Conservation (phyloP, 2,888 invertebrate species). For the Ellobium chinense region DNA sequence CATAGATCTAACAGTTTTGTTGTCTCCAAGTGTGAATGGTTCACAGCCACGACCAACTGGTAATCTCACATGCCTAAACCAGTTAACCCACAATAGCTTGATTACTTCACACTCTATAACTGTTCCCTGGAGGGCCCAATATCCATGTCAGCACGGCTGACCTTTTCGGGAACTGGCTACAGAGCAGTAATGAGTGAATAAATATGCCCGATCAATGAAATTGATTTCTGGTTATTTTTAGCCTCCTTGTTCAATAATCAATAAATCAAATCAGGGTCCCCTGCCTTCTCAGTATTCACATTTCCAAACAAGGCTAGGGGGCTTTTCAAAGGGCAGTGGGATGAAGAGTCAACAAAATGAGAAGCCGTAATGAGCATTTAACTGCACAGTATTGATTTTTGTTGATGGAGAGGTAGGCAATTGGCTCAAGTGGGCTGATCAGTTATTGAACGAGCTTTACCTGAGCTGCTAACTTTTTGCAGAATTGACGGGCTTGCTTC, state of each 20-base stretch:
- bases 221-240: slow-evolving; percentile 3
- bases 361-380: not conserved
- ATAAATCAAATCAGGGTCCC: not conserved
- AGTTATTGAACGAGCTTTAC: no score
- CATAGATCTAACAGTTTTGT: no score
- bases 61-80: no score
- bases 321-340: not conserved
- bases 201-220: not conserved
- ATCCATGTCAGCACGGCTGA: not conserved
- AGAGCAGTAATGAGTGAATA: not conserved
- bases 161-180: not conserved
- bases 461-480: no score
- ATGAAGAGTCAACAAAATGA: not conserved
- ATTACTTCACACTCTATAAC: not conserved
- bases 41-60: no score
- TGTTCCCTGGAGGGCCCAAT: not conserved
- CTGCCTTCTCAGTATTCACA: not conserved
- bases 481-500: no score
- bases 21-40: no score
- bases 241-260: slow-evolving; percentile 5
- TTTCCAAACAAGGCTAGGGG: not conserved
- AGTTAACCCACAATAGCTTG: not conserved
- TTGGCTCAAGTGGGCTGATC: not conserved
- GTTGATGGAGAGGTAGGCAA: not conserved
- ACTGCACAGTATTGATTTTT: slow-evolving; percentile 1